These are phyloP conservation scores for Onychomys leucogaster DNA, from an alignment of 2,797 vertebrate species.

Conservation along the genomic window DNA sequence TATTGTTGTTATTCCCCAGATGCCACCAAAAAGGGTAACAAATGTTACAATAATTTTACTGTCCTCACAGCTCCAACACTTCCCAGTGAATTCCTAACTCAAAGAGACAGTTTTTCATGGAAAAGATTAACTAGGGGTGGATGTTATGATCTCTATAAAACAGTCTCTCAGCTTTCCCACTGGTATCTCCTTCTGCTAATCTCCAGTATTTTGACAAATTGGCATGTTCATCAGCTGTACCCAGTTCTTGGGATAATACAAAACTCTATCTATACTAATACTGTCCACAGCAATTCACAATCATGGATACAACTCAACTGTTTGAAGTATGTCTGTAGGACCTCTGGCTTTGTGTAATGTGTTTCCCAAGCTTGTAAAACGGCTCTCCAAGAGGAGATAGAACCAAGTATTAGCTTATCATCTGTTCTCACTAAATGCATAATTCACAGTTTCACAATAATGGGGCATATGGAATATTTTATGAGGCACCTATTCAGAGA, in stretches of 20 bases:
- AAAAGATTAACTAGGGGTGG: slow-evolving; percentile 81
- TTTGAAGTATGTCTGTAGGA: neutral
- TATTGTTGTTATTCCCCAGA: slow-evolving; percentile 64
- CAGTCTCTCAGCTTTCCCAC: neutral
- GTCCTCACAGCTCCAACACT: slow-evolving; percentile 70
- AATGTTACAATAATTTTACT: slow-evolving; percentile 64
- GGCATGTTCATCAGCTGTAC: neutral
- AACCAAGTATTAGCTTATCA: neutral
- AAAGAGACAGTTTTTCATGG: slow-evolving; percentile 82
- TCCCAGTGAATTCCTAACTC: slow-evolving; percentile 78
- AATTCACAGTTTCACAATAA: neutral
- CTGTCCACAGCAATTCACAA: neutral
- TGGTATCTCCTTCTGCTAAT: neutral
- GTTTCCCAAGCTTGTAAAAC: neutral
- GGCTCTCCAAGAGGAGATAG: slow-evolving; percentile 5
- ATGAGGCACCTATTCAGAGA: neutral
- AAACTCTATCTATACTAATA: neutral
- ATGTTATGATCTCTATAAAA: slow-evolving; percentile 59
- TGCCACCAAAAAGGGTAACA: slow-evolving; percentile 68
- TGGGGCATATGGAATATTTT: neutral
- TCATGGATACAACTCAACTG: slow-evolving; percentile 42
- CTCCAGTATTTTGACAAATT: neutral
- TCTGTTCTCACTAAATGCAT: neutral
- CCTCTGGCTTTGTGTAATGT: neutral
- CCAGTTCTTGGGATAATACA: neutral